These are phyloP conservation scores for Hyposmocoma kahamanoa DNA, from an alignment of 1,140 invertebrate species.

Conservation along the genomic window DNA sequence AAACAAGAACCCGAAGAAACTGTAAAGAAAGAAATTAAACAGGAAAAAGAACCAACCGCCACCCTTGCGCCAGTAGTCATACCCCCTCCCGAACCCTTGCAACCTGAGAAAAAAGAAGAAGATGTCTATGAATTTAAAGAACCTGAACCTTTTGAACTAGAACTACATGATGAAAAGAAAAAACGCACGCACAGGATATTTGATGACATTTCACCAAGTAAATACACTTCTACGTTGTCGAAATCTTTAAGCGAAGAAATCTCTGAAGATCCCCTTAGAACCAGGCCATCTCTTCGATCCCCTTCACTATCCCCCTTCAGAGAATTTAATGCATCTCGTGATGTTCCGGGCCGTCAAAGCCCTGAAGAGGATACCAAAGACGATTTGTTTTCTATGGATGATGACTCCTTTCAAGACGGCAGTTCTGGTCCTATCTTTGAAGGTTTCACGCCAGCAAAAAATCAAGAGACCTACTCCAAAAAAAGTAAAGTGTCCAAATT, in stretches of 20 bases:
- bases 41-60: conserved; percentile 44
- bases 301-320: conserved; percentile 64
- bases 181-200: conserved; percentile 75
- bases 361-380: conserved; percentile 76
- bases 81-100: conserved; percentile 37
- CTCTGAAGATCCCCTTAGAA: conserved; percentile 46
- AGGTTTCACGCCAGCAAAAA: conserved; percentile 71
- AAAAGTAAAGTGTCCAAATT: conserved; percentile 71
- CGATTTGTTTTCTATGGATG: conserved; percentile 74
- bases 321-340: conserved; percentile 50
- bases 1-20: conserved; percentile 61
- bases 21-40: conserved; percentile 57
- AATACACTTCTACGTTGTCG: conserved; percentile 60
- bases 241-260: conserved; percentile 66
- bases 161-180: conserved; percentile 79
- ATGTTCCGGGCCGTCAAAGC: conserved; percentile 34
- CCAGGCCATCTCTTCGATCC: conserved; percentile 49
- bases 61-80: conserved; percentile 19
- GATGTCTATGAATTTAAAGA: conserved; percentile 93
- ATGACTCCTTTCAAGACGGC: conserved; percentile 71
- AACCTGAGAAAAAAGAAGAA: conserved; percentile 72
- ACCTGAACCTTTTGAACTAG: conserved; percentile 89
- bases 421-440: conserved; percentile 67
- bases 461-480: conserved; percentile 71
- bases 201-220: conserved; percentile 71